Conservation (phyloP, 2,888 invertebrate genomes). For the Byasa hedistus region DNA sequence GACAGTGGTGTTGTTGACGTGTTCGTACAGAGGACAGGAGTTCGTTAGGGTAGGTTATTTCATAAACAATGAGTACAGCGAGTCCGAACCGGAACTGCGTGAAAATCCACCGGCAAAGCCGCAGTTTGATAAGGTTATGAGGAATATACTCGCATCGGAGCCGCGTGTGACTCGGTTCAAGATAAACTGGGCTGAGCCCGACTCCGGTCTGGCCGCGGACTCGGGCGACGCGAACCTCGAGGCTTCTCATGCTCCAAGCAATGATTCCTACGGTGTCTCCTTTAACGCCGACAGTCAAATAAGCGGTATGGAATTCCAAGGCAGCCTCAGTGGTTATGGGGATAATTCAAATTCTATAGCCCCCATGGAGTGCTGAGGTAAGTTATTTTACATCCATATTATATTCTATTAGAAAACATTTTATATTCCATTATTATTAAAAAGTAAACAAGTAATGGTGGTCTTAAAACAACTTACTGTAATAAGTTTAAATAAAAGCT, state of each 20-base stretch:
- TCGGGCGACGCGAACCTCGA: conserved; percentile 65
- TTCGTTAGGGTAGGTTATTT: conserved; percentile 99
- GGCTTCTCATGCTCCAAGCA: conserved; percentile 59
- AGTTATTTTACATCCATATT: conserved; percentile 30
- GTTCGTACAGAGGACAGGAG: conserved; percentile 94
- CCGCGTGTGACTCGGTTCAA: conserved; percentile 97
- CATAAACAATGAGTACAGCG: conserved; percentile 97
- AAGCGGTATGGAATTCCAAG: conserved; percentile 67
- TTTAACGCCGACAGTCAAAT: conserved; percentile 73
- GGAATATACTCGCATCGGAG: conserved; percentile 92
- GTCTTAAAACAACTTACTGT: too few relatives aligned
- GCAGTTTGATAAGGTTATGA: conserved; percentile 93
- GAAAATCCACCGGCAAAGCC: conserved; percentile 97
- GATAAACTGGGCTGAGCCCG: conserved; percentile 96
- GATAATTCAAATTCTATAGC: conserved; percentile 83
- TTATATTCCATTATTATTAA: too few relatives aligned
- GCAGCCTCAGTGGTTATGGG: conserved; percentile 73
- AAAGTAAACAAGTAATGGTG: too few relatives aligned
- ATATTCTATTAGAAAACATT: background rate
- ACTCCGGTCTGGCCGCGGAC: conserved; percentile 60
- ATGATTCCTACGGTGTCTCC: conserved; percentile 66
- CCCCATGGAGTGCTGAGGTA: conserved; percentile 81
- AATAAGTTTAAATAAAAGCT: too few relatives aligned
- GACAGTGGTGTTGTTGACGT: conserved; percentile 96
- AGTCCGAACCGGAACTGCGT: conserved; percentile 92